phyloP scores from a whole-genome alignment of 2,113 vertebrate genomes.

The Xiphias gladius region DNA sequence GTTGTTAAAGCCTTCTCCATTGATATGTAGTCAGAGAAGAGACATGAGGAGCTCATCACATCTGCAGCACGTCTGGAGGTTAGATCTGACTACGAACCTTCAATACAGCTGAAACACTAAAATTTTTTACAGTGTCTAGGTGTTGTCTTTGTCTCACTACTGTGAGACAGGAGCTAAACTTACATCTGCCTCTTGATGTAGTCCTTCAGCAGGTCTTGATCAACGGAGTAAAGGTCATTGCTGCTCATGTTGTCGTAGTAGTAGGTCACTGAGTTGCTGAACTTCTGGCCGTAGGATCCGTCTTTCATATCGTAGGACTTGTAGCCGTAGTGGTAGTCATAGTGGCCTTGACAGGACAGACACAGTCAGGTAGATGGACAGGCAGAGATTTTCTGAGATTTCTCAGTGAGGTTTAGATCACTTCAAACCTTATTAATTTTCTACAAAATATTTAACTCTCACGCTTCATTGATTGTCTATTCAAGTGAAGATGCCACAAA shows the following conservation, averaged over 20 bases:
- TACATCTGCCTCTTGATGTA: slow-evolving; percentile 99
- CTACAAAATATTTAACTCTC: neutral
- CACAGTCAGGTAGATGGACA: neutral
- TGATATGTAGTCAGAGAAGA: slow-evolving; percentile 73
- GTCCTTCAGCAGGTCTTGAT: slow-evolving; percentile 97
- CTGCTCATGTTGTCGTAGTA: slow-evolving; percentile 99
- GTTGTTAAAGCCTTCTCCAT: slow-evolving; percentile 58
- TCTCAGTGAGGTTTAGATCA: too few species aligned
- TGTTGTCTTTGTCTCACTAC: neutral
- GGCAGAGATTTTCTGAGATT: too few species aligned
- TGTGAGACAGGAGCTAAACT: slow-evolving; percentile 62
- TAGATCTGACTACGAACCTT: neutral
- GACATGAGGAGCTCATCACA: slow-evolving; percentile 75
- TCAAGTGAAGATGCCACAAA: too few species aligned
- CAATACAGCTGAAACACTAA: too few species aligned
- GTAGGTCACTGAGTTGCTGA: slow-evolving; percentile 93
- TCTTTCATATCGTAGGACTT: slow-evolving; percentile 92
- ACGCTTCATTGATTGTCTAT: neutral
- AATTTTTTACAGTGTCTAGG: neutral
- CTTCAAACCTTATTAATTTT: too few species aligned
- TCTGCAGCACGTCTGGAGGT: slow-evolving; percentile 46
- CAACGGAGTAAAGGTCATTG: slow-evolving; percentile 92
- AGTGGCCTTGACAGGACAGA: slow-evolving; percentile 87
- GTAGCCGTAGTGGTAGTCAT: slow-evolving; percentile 94
- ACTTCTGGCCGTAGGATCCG: slow-evolving; percentile 90